Base-by-base conservation (phyloP, 2,797 vertebrate genomes). In the Artibeus lituratus region DNA sequence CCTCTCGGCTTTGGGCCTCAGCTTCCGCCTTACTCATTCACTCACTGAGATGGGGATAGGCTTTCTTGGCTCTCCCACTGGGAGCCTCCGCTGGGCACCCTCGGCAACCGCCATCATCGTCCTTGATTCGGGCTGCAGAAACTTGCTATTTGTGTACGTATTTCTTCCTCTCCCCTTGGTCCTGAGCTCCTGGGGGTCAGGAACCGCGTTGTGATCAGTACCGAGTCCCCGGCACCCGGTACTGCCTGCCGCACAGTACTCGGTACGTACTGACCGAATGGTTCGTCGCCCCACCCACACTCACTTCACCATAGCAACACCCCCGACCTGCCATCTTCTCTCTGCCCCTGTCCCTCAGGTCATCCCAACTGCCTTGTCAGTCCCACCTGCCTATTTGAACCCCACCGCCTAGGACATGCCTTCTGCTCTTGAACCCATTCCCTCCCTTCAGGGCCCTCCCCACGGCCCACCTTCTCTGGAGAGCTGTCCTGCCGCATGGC, bases 181-280 rank as follows among this genome's bases (percentile, higher is more conserved):
- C 74, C 80, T 62, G 57, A 87, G 78, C 51, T 91, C 59, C 69
- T 65, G 11, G 51, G 62, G 32, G 59, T 44, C 39, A 59, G 49
- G 47, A 57, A 3, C n/a, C 4, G 21, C 0, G 10, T 3, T 3
- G 2, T 22, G 35, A 42, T 62, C 19, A 2, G 53, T 19, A 9
- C 80, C 21, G 29, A 47, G 29, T 44, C 47, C 37, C 59, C 42
- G 37, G 78, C 18, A 26, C 7, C 42, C 26, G 7, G 4, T 5
- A 11, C 6, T 26, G 21, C 47, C 69, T 8, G 3, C 70, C 67
- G 26, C 59, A 16, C 2, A 2, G 18, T 1, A 10, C 32, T 69
- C 6, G 24, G 0, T 62, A 10, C 0, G 0, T 8, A 2, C 0
- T 0, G 22, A 53, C 0, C 12, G 44, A 49, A 9, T 15, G 24